phyloP scores from a whole-genome alignment of 2,888 invertebrate genomes.

The Petrophora chlorosata region DNA sequence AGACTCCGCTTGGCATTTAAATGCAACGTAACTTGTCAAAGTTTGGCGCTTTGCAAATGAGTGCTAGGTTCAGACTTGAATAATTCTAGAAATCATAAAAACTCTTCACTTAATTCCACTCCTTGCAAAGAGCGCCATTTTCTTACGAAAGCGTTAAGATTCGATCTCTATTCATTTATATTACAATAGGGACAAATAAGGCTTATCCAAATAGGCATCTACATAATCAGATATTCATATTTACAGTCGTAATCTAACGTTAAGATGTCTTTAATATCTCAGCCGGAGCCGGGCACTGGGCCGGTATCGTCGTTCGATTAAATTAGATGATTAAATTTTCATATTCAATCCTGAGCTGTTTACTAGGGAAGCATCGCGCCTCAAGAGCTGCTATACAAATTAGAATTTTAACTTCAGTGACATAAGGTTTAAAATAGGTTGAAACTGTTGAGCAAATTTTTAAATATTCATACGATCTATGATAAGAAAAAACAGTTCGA shows the following conservation, averaged over 20 bases:
- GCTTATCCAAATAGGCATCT: slow-evolving; percentile 17
- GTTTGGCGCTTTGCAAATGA: slow-evolving; percentile 67
- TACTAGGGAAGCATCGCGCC: slow-evolving; percentile 79
- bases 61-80: slow-evolving; percentile 48
- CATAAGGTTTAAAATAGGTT: slow-evolving; percentile 32
- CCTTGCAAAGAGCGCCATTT: background rate
- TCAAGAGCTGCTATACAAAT: slow-evolving; percentile 31
- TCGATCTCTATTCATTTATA: slow-evolving; percentile 8
- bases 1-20: slow-evolving; percentile 60
- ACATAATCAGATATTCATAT: slow-evolving; percentile 30
- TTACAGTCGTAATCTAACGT: slow-evolving; percentile 33
- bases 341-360: slow-evolving; percentile 91
- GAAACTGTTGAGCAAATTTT: slow-evolving; percentile 28
- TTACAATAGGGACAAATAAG: slow-evolving; percentile 15
- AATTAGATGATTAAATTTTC: slow-evolving; percentile 90
- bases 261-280: slow-evolving; percentile 57
- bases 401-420: slow-evolving; percentile 25
- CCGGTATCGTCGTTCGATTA: slow-evolving; percentile 83
- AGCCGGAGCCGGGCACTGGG: slow-evolving; percentile 48
- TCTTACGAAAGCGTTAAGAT: background rate
- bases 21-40: slow-evolving; percentile 74
- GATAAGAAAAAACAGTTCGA: slow-evolving; percentile 51
- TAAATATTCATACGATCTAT: slow-evolving; percentile 56
- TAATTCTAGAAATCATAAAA: slow-evolving; percentile 22
- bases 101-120: background rate